phyloP scores from a whole-genome alignment of 2,797 vertebrate genomes.

The Anguilla anguilla region DNA sequence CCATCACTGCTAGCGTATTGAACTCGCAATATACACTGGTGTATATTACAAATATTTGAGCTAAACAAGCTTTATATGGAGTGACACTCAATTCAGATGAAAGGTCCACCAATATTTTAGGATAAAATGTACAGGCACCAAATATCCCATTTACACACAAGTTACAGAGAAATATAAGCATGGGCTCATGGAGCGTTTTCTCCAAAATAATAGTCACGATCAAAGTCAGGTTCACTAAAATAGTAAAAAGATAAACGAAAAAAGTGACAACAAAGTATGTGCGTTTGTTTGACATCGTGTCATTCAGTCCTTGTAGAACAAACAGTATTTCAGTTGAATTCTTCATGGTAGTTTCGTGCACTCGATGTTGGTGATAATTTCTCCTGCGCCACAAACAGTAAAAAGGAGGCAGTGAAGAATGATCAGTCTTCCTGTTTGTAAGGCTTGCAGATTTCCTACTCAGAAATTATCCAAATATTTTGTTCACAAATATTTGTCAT shows the following conservation, averaged over 20 bases:
- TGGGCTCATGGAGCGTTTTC: too few relatives aligned
- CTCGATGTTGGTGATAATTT: too few relatives aligned
- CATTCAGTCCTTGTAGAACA: conserved; percentile 60
- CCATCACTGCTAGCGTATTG: conserved; percentile 61
- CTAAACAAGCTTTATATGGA: conserved; percentile 55
- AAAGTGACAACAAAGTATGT: conserved; percentile 57
- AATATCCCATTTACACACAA: too few relatives aligned
- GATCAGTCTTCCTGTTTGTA: too few relatives aligned
- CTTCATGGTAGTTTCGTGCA: conserved; percentile 39
- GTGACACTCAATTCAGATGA: conserved; percentile 48
- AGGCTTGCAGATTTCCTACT: too few relatives aligned
- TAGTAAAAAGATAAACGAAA: conserved; percentile 55
- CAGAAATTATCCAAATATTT: too few relatives aligned
- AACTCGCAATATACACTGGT: conserved; percentile 51
- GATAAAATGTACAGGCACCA: too few relatives aligned
- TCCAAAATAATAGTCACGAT: conserved; percentile 35
- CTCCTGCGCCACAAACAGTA: too few relatives aligned
- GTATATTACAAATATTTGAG: conserved; percentile 36
- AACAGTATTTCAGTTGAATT: conserved; percentile 54
- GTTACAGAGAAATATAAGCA: too few relatives aligned
- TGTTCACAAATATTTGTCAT: too few relatives aligned
- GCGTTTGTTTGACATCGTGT: conserved; percentile 46
- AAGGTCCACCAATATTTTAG: too few relatives aligned
- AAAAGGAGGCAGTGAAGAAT: too few relatives aligned
- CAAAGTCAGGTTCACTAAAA: conserved; percentile 60